phyloP scores from a whole-genome alignment of 2,113 vertebrate species.

The Forbesichthys agassizii region DNA sequence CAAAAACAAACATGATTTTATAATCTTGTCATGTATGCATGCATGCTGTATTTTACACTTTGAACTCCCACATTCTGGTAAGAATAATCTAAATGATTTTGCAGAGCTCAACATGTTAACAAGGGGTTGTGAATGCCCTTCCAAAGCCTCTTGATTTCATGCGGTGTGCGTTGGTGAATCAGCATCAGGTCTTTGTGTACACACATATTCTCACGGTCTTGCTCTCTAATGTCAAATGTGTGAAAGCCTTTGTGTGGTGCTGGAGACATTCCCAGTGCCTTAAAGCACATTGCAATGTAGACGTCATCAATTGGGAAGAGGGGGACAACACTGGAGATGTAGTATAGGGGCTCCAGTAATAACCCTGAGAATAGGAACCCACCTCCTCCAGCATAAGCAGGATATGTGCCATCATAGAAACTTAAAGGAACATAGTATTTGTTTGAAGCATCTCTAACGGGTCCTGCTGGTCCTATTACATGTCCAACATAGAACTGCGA shows the following conservation, averaged over 20 bases:
- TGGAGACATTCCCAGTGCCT: slow-evolving; percentile 63
- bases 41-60: no score
- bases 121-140: slow-evolving; percentile 65
- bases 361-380: slow-evolving; percentile 74
- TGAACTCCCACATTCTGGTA: no score
- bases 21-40: no score
- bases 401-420: slow-evolving; percentile 71
- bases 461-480: slow-evolving; percentile 67
- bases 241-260: slow-evolving; percentile 66
- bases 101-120: slow-evolving; percentile 59
- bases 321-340: slow-evolving; percentile 56
- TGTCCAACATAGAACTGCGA: slow-evolving; percentile 77
- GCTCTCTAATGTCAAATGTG: slow-evolving; percentile 64
- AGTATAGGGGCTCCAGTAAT: slow-evolving; percentile 47
- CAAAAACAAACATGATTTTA: no score
- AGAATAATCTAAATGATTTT: no score
- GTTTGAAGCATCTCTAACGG: slow-evolving; percentile 66
- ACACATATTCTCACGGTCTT: slow-evolving; percentile 76
- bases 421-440: slow-evolving; percentile 82
- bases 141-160: slow-evolving; percentile 78
- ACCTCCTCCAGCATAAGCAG: slow-evolving; percentile 77
- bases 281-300: slow-evolving; percentile 79
- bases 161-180: slow-evolving; percentile 78
- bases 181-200: slow-evolving; percentile 76
- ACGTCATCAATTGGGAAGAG: slow-evolving; percentile 85